Evolutionary conservation across 2,888 invertebrate species (phyloP).

Genomic region (Romanomermis culicivorax): DNA sequence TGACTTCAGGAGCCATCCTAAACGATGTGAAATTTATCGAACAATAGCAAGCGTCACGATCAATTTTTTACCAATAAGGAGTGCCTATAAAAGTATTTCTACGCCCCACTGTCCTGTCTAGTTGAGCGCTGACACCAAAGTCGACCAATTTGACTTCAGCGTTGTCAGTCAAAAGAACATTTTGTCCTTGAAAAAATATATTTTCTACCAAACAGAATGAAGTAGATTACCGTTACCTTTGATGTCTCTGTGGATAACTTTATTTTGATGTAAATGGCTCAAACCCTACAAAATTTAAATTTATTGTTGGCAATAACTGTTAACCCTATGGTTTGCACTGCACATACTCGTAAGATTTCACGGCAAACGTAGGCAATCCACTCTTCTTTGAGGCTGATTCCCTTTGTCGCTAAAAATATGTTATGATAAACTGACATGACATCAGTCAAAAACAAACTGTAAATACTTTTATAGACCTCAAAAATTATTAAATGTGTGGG

Average conservation of each 20-base stretch:
- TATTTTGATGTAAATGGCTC: slow-evolving; percentile 88
- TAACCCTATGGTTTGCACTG: neutral
- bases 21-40: slow-evolving; percentile 2
- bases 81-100: slow-evolving; percentile 93
- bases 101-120: slow-evolving; percentile 93
- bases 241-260: slow-evolving; percentile 97
- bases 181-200: slow-evolving; percentile 49
- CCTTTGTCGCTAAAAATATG: slow-evolving; percentile 52
- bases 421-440: neutral
- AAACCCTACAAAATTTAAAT: slow-evolving; percentile 59
- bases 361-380: slow-evolving; percentile 98
- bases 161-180: slow-evolving; percentile 94
- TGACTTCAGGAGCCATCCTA: slow-evolving; percentile 91
- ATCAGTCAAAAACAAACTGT: neutral
- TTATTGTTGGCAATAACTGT: neutral
- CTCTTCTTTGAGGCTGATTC: slow-evolving; percentile 90
- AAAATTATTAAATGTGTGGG: too few species aligned
- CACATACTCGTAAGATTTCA: slow-evolving; percentile 45
- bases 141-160: slow-evolving; percentile 99
- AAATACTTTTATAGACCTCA: too few species aligned
- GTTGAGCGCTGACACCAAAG: slow-evolving; percentile 95
- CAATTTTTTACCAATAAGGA: slow-evolving; percentile 32
- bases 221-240: slow-evolving; percentile 41
- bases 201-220: neutral
- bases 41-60: neutral